Conservation (phyloP, 2,888 invertebrate species). For the Chymomyza fuscimana region DNA sequence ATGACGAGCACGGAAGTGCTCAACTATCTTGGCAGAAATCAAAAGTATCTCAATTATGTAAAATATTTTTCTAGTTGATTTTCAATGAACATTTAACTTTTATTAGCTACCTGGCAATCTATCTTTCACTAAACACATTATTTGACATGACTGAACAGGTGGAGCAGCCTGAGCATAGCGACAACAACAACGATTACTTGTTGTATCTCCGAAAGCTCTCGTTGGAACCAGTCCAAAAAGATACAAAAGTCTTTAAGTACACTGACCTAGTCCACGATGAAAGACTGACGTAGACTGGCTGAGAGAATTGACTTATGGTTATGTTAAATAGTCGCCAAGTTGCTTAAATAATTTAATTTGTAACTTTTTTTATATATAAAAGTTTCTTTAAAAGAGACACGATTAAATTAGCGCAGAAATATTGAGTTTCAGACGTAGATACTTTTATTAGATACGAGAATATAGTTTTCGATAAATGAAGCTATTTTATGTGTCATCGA, state of each 20-base stretch:
- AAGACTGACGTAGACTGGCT: background rate
- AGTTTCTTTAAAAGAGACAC: too few relatives aligned
- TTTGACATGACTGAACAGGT: background rate
- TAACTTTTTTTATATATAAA: too few relatives aligned
- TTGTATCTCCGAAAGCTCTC: background rate
- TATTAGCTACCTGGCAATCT: background rate
- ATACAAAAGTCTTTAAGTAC: conserved; percentile 29
- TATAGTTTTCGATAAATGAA: too few relatives aligned
- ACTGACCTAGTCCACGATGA: conserved; percentile 55
- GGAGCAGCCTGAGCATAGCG: background rate
- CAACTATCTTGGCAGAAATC: conserved; percentile 32
- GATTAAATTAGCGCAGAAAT: too few relatives aligned
- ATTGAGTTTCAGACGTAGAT: too few relatives aligned
- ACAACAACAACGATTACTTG: conserved; percentile 12
- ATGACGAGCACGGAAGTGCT: conserved; percentile 50
- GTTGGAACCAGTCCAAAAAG: background rate
- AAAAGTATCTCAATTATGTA: conserved; percentile 43
- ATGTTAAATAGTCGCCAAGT: background rate
- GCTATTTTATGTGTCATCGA: too few relatives aligned
- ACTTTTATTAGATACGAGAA: too few relatives aligned
- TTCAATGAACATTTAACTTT: background rate
- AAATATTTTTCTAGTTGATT: conserved; percentile 5
- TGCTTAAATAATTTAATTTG: background rate
- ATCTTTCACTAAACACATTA: background rate
- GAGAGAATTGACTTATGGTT: background rate